Conservation (phyloP, 2,113 vertebrate genomes). For the Tetrao urogallus region DNA sequence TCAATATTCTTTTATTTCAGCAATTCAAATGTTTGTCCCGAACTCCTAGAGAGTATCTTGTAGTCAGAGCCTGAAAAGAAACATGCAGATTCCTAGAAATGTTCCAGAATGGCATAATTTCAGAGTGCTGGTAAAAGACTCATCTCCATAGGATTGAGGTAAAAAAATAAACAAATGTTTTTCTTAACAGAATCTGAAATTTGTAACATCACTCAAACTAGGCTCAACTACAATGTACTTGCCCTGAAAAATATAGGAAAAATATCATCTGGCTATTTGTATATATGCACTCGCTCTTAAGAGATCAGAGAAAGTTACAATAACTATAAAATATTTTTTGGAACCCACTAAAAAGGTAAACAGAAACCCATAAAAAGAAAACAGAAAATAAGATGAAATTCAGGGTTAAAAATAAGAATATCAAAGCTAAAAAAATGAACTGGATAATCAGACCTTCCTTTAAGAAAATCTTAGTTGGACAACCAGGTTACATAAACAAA, state of each 20-base stretch:
- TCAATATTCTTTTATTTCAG: background rate
- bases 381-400: background rate
- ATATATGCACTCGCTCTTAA: background rate
- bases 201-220: background rate
- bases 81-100: background rate
- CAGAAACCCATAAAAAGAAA: background rate
- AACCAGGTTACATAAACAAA: background rate
- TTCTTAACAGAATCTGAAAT: background rate
- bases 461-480: background rate
- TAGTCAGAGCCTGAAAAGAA: background rate
- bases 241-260: background rate
- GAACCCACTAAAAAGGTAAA: background rate
- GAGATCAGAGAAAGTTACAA: background rate
- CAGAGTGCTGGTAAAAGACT: background rate
- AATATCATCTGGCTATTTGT: background rate
- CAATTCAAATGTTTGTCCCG: background rate
- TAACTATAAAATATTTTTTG: background rate
- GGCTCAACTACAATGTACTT: background rate
- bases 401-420: background rate
- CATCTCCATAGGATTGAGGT: background rate
- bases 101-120: background rate
- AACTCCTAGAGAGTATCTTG: background rate
- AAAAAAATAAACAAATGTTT: background rate
- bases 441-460: background rate
- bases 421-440: background rate